Conservation (phyloP, 2,113 vertebrate species). For the Pleuronectes platessa region DNA sequence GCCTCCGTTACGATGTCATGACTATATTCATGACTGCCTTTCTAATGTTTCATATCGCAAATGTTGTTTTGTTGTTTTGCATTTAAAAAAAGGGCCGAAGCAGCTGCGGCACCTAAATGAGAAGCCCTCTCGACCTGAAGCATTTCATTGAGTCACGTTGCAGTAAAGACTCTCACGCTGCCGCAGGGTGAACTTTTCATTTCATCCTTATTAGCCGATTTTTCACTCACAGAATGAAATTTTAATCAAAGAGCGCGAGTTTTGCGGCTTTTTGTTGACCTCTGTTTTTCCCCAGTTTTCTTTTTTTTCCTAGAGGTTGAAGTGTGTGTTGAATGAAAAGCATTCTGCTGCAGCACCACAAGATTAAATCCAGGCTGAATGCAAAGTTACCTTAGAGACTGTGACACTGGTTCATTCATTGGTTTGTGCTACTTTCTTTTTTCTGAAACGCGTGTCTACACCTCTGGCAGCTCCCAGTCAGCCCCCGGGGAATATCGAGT, state of each 20-base stretch:
- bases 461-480: conserved; percentile 87
- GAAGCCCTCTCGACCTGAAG: not conserved
- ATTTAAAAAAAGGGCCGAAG: not conserved
- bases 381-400: conserved; percentile 10
- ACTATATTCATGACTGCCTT: too few relatives aligned
- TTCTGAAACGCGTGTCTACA: conserved; percentile 44
- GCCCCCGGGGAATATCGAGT: conserved; percentile 88
- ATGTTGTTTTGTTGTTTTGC: not conserved
- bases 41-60: too few relatives aligned
- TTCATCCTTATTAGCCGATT: conserved; percentile 30
- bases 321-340: not conserved
- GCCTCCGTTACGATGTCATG: too few relatives aligned
- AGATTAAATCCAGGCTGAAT: conserved; percentile 10
- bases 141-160: not conserved
- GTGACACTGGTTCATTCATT: conserved; percentile 7
- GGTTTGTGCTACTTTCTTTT: conserved; percentile 36
- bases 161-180: not conserved
- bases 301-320: not conserved
- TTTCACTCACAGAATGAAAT: conserved; percentile 24
- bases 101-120: not conserved
- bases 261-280: conserved; percentile 11
- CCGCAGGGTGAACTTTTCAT: conserved; percentile 27
- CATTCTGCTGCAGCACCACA: not conserved
- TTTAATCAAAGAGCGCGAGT: not conserved
- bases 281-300: conserved; percentile 1